A percentile compares a stretch with the other conserved stretches of the same genome.
Conservation (phyloP, 2,797 vertebrate species). For the Sphenodon punctatus region DNA sequence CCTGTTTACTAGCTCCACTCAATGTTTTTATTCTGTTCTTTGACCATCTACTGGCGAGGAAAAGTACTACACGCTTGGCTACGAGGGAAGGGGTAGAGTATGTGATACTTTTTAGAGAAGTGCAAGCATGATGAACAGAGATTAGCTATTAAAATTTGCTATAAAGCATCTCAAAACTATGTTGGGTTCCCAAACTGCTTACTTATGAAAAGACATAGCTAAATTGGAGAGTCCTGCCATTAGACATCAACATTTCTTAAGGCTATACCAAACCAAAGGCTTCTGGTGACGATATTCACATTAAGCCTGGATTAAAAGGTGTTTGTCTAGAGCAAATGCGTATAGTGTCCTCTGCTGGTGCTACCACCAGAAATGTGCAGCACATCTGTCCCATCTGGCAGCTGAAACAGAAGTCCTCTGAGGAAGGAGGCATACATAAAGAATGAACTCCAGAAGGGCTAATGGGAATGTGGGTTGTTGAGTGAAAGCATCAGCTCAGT, state of each 20-base stretch:
- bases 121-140: too few relatives aligned
- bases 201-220: too few relatives aligned
- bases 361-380: neutral
- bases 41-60: too few relatives aligned
- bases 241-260: constrained; percentile 16
- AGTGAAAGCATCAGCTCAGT: neutral
- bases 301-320: neutral
- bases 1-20: too few relatives aligned
- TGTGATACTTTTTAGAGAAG: too few relatives aligned
- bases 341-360: constrained; percentile 10
- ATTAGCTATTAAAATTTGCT: too few relatives aligned
- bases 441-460: neutral
- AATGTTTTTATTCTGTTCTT: too few relatives aligned
- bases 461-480: neutral
- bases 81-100: too few relatives aligned
- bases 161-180: too few relatives aligned
- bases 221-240: too few relatives aligned
- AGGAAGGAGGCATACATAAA: neutral
- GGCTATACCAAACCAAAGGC: neutral
- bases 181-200: too few relatives aligned
- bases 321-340: neutral
- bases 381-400: neutral
- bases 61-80: too few relatives aligned
- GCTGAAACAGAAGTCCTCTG: constrained; percentile 9
- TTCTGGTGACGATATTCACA: neutral